These are phyloP conservation scores for Agrochola macilenta DNA, from an alignment of 2,888 invertebrate species.

Conservation along the genomic window DNA sequence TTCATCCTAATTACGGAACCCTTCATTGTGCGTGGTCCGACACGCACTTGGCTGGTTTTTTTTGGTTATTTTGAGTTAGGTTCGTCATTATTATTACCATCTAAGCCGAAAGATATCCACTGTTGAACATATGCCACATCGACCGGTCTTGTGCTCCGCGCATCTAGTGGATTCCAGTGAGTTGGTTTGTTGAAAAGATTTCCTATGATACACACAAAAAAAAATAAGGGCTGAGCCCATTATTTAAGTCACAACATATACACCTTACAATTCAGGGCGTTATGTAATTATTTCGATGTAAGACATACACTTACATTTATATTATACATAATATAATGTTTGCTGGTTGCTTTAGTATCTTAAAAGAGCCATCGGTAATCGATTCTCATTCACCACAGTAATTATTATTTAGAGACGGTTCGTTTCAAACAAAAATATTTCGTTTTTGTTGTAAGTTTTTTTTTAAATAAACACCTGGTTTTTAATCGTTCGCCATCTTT, in stretches of 20 bases:
- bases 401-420: constrained; percentile 69
- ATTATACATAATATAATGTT: neutral
- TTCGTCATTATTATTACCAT: neutral
- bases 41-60: too few species aligned
- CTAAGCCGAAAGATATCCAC: neutral
- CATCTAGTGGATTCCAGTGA: neutral
- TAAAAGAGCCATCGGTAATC: constrained; percentile 39
- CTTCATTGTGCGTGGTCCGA: too few species aligned
- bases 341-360: constrained; percentile 13
- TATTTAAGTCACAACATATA: too few species aligned
- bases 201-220: too few species aligned
- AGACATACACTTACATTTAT: neutral
- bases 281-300: constrained; percentile 4
- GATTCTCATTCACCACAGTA: constrained; percentile 46
- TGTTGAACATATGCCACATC: neutral
- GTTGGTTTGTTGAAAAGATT: neutral
- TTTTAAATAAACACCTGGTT: constrained; percentile 51
- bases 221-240: too few species aligned
- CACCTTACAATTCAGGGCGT: neutral
- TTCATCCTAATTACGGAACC: too few species aligned
- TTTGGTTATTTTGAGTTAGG: neutral
- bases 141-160: neutral
- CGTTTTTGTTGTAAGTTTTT: constrained; percentile 55
- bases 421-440: constrained; percentile 60
- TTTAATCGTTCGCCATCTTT: constrained; percentile 45